These are phyloP conservation scores for Selenia dentaria DNA, from an alignment of 2,888 invertebrate genomes.

Conservation along the genomic window DNA sequence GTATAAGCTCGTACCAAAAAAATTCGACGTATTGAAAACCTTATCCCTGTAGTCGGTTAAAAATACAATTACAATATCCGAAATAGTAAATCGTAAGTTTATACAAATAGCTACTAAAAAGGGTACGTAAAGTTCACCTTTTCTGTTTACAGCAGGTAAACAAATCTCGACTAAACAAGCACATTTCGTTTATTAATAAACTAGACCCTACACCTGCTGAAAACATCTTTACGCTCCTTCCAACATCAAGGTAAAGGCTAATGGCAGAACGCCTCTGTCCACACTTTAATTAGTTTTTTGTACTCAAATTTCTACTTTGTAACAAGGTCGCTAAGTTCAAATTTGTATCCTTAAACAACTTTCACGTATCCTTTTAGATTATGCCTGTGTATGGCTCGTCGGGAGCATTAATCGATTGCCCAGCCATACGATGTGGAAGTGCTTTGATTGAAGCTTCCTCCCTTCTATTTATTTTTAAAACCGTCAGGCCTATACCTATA, in stretches of 20 bases:
- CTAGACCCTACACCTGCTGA: constrained; percentile 5
- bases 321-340: constrained; percentile 21
- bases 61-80: no score
- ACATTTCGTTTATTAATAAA: constrained; percentile 5
- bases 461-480: constrained; percentile 74
- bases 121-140: no score
- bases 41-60: no score
- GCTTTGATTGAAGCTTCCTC: constrained; percentile 78
- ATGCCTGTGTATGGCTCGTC: constrained; percentile 39
- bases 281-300: constrained; percentile 20
- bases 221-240: constrained; percentile 7
- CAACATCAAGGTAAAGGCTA: constrained; percentile 25
- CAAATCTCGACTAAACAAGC: constrained; percentile 6
- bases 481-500: no score
- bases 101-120: no score
- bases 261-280: constrained; percentile 24
- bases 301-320: constrained; percentile 22
- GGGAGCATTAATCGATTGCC: constrained; percentile 72
- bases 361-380: constrained; percentile 14
- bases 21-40: no score
- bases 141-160: constrained; percentile 6
- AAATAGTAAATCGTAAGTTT: no score
- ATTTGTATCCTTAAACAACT: constrained; percentile 16
- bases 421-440: constrained; percentile 68
- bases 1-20: no score